A percentile compares a stretch with the other conserved stretches of the same genome.
Evolutionary conservation across 2,888 invertebrate species (phyloP).

Genomic region (Nomada flava): DNA sequence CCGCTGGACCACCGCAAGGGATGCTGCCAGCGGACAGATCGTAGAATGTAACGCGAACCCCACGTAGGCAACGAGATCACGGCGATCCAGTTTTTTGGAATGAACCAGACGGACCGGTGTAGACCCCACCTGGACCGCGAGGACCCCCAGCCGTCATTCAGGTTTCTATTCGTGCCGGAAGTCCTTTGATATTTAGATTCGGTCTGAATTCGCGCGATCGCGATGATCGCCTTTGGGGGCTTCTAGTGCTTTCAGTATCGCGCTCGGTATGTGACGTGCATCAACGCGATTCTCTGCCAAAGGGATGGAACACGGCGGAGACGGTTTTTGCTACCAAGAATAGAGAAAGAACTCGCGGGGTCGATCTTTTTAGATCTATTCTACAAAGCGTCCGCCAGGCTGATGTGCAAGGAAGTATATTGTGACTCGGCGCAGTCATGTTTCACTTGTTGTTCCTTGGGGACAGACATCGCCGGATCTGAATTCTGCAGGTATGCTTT

Average conservation of each 20-base stretch:
- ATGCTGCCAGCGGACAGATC: conserved; percentile 61
- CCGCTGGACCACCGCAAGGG: conserved; percentile 65
- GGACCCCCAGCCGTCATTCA: conserved; percentile 82
- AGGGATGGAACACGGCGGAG: conserved; percentile 51
- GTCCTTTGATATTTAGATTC: conserved; percentile 79
- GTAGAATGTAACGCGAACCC: conserved; percentile 20
- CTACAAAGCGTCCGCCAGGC: conserved; percentile 20
- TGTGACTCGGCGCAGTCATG: background rate
- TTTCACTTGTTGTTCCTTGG: background rate
- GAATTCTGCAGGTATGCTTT: conserved; percentile 8
- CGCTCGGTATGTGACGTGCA: conserved; percentile 42
- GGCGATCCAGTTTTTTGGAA: conserved; percentile 77
- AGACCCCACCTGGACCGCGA: conserved; percentile 83
- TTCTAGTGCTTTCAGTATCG: conserved; percentile 53
- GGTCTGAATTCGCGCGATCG: conserved; percentile 59
- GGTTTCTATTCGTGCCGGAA: conserved; percentile 72
- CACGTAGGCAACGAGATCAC: conserved; percentile 53
- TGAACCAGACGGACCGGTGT: conserved; percentile 80
- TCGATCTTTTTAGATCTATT: conserved; percentile 12
- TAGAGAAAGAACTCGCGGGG: conserved; percentile 10
- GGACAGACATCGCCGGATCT: background rate
- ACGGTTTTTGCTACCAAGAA: conserved; percentile 34
- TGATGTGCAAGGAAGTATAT: conserved; percentile 34
- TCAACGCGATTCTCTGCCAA: conserved; percentile 52
- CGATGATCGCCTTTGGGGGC: conserved; percentile 58